phyloP scores from a whole-genome alignment of 1,140 invertebrate genomes.

The Wasmannia auropunctata region DNA sequence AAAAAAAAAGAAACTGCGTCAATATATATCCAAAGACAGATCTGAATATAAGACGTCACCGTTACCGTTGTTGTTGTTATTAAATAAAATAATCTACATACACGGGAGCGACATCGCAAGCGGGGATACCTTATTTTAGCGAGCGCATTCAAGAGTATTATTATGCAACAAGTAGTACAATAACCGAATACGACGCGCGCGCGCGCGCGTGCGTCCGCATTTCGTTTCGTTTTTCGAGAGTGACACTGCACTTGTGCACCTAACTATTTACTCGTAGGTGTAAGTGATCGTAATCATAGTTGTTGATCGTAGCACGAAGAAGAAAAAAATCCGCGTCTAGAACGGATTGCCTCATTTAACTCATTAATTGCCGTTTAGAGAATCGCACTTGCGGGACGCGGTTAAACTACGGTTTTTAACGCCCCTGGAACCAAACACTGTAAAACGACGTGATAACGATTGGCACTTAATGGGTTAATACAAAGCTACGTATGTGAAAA shows the following conservation, averaged over 20 bases:
- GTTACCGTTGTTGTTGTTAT: constrained; percentile 59
- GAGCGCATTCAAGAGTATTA: constrained; percentile 57
- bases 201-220: constrained; percentile 19
- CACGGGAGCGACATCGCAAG: constrained; percentile 47
- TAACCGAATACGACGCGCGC: constrained; percentile 18
- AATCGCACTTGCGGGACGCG: neutral
- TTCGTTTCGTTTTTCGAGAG: constrained; percentile 53
- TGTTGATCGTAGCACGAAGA: constrained; percentile 48
- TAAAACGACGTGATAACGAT: neutral
- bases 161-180: constrained; percentile 61
- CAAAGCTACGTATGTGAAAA: neutral
- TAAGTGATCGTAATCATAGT: constrained; percentile 57
- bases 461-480: constrained; percentile 39
- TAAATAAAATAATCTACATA: constrained; percentile 52
- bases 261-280: constrained; percentile 52
- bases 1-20: constrained; percentile 29
- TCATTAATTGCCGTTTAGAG: constrained; percentile 41
- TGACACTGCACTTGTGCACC: constrained; percentile 55
- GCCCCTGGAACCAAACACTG: neutral
- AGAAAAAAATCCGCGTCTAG: constrained; percentile 23
- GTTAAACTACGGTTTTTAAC: constrained; percentile 14
- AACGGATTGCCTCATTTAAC: constrained; percentile 35
- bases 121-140: constrained; percentile 55
- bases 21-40: constrained; percentile 51
- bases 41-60: constrained; percentile 45